Evolutionary conservation across 2,113 vertebrate genomes (phyloP).

Genomic region (Panurus biarmicus): DNA sequence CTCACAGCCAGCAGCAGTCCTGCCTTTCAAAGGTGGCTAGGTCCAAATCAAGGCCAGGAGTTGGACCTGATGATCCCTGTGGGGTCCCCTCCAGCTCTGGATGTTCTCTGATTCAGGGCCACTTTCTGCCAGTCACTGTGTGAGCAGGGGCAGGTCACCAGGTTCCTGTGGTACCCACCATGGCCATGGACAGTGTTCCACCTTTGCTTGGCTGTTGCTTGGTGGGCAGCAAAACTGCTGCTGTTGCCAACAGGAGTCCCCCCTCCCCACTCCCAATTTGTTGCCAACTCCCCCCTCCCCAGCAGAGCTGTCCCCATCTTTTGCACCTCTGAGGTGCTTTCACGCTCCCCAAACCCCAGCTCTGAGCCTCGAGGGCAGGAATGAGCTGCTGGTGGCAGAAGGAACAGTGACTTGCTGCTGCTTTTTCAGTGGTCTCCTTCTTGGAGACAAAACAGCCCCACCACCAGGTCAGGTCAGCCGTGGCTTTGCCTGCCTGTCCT

Average conservation of each 20-base stretch:
- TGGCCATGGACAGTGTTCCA: background rate
- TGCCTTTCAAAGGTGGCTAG: background rate
- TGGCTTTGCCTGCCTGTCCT: background rate
- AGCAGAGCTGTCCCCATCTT: background rate
- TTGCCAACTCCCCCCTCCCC: background rate
- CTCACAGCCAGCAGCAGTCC: background rate
- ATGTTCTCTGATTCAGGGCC: background rate
- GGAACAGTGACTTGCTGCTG: background rate
- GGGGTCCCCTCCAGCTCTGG: background rate
- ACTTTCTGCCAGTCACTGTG: background rate
- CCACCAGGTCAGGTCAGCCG: background rate
- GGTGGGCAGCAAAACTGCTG: background rate
- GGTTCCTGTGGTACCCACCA: background rate
- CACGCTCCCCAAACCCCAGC: background rate
- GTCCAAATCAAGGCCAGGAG: background rate
- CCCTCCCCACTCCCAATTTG: background rate
- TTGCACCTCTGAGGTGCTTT: background rate
- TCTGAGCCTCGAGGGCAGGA: background rate
- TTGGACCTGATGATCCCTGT: background rate
- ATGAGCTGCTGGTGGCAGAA: background rate
- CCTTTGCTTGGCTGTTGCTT: background rate
- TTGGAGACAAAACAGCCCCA: background rate
- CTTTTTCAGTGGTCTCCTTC: background rate
- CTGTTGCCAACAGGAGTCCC: background rate
- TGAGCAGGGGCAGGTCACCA: background rate